Evolutionary conservation across 2,113 vertebrate genomes (phyloP), one percentile per base, ranked within the genome.

Genomic region (Eira barbara): DNA sequence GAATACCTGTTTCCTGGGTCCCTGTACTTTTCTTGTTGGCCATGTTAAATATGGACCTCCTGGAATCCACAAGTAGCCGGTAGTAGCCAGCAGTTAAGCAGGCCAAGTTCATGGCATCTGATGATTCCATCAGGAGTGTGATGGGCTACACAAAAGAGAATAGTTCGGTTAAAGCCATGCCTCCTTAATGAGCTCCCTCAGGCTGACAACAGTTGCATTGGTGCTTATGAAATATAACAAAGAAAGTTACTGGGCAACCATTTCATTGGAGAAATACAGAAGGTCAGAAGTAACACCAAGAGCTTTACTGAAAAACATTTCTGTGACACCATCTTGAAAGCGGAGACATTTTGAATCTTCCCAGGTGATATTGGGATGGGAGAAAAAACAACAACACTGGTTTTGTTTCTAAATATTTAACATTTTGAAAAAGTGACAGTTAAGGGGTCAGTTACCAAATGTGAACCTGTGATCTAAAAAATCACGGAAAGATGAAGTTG

Each of bases 81-180:
- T 99, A 99, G 98, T 99, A 99, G 69, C 99, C 99, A 95, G 99
- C 99, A 67, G 99, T 99, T 97, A 99, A 98, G 98, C 99, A 99
- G 94, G 99, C 99, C 98, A 99, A 99, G 98, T 99, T 99, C 99
- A 99, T 99, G 92, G 99, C 99, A 90, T 99, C 99, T 42, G 99
- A 99, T 65, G 99, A 99, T 98, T 99, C 99, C 99, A 99, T 99
- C 98, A 99, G 98, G 45, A 99, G 99, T 67, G 99, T 99, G 98
- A 99, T 99, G 97, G 99, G 99, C 99, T 99, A 98, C 94, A 98
- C 84, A 98, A 84, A 98, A 98, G 11, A 98, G 39, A 98, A 96
- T 42, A 11, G 79, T 71, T 59, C 93, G 47, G 96, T 98, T 97
- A 99, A 97, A 97, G 67, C 25, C 94, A 14, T 39, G 76, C 15